Conservation (phyloP, 2,888 invertebrate species). For the Andrena chrysosceles region DNA sequence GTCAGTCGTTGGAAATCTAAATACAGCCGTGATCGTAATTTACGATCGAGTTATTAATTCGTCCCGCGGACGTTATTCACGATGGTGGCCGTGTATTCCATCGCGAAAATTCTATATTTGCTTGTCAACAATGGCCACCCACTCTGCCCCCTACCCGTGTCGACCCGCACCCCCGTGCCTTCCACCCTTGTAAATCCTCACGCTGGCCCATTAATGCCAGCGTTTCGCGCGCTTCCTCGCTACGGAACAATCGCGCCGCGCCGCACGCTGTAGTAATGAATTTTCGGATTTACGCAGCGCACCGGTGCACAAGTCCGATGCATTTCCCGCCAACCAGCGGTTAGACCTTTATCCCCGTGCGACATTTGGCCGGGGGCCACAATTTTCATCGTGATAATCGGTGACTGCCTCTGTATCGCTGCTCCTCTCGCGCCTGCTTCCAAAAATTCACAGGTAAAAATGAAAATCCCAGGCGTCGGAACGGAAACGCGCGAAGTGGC, state of each 20-base stretch:
- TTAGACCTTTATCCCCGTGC: slow-evolving; percentile 76
- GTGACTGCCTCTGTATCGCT: slow-evolving; percentile 26
- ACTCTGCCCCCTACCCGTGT: neutral
- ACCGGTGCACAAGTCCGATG: slow-evolving; percentile 74
- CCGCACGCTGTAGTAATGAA: slow-evolving; percentile 72
- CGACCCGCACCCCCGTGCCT: slow-evolving; percentile 9
- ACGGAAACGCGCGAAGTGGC: neutral
- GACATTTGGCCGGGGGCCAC: slow-evolving; percentile 74
- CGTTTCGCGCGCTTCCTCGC: slow-evolving; percentile 55
- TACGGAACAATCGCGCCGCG: slow-evolving; percentile 67
- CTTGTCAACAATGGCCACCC: slow-evolving; percentile 69
- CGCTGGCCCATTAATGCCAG: slow-evolving; percentile 67
- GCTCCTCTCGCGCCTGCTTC: slow-evolving; percentile 12
- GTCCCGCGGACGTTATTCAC: slow-evolving; percentile 58
- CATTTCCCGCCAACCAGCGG: slow-evolving; percentile 72
- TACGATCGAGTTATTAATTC: slow-evolving; percentile 73
- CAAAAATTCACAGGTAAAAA: neutral
- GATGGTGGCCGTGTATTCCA: slow-evolving; percentile 49
- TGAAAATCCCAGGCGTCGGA: neutral
- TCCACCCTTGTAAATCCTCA: slow-evolving; percentile 66
- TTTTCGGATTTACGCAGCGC: slow-evolving; percentile 75
- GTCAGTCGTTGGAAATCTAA: slow-evolving; percentile 66
- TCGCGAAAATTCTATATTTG: slow-evolving; percentile 75
- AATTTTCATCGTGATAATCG: slow-evolving; percentile 74
- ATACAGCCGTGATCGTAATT: slow-evolving; percentile 64